Evolutionary conservation across 1,140 invertebrate genomes (phyloP).

Genomic region (Diorhabda elongata): DNA sequence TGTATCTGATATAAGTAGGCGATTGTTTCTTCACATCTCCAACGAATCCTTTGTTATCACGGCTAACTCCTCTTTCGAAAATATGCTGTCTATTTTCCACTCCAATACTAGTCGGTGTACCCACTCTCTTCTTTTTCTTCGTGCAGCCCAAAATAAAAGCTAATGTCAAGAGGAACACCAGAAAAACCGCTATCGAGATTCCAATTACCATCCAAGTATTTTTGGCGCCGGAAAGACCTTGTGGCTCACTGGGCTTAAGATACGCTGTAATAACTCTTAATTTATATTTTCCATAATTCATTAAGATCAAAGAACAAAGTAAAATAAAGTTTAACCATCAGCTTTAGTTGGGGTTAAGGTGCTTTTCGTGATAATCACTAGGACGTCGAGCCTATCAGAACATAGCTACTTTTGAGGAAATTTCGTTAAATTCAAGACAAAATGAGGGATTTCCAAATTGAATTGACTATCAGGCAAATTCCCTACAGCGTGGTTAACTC

Average conservation of each 20-base stretch:
- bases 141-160: constrained; percentile 57
- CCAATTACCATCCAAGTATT: constrained; percentile 63
- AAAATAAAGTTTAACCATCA: constrained; percentile 3
- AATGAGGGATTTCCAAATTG: no score
- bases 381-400: no score
- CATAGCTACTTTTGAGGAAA: no score
- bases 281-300: no score
- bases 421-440: no score
- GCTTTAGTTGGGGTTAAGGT: neutral
- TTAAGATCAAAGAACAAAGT: no score
- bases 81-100: constrained; percentile 33
- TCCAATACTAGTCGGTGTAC: constrained; percentile 9
- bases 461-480: no score
- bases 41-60: constrained; percentile 27
- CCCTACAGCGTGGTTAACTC: no score
- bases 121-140: constrained; percentile 54
- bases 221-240: constrained; percentile 58
- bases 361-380: neutral
- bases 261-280: constrained; percentile 56
- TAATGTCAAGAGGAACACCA: constrained; percentile 60
- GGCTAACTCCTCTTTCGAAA: constrained; percentile 33
- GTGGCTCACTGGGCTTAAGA: constrained; percentile 60
- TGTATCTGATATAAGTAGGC: constrained; percentile 43
- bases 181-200: constrained; percentile 56
- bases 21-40: constrained; percentile 27